A percentile compares a stretch with the other conserved stretches of the same genome.
Conservation (phyloP, 2,888 invertebrate species). For the Timandra comae region DNA sequence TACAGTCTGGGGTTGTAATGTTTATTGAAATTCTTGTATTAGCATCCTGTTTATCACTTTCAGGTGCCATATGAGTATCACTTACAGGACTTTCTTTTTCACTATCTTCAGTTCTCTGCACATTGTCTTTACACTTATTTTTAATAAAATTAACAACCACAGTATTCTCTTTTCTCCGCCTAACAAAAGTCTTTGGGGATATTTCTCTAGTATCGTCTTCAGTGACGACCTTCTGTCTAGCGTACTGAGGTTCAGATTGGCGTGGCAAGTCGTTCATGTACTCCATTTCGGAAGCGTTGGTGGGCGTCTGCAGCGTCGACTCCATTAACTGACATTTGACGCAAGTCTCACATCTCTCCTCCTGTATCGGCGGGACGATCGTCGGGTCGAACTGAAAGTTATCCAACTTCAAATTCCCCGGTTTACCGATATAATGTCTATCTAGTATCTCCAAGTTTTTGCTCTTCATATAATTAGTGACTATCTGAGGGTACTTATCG, state of each 20-base stretch:
- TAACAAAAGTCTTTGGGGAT: constrained; percentile 60
- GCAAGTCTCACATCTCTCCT: constrained; percentile 73
- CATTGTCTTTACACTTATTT: constrained; percentile 2
- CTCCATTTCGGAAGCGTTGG: constrained; percentile 85
- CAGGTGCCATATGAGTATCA: no score
- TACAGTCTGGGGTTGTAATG: background rate
- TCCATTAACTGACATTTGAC: constrained; percentile 71
- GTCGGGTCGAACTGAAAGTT: constrained; percentile 71
- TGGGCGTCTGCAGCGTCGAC: constrained; percentile 83
- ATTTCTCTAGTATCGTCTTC: constrained; percentile 29
- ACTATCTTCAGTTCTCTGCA: no score
- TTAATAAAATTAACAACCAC: constrained; percentile 50
- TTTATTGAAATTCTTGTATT: background rate
- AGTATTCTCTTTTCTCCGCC: constrained; percentile 60
- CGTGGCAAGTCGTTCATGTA: constrained; percentile 67
- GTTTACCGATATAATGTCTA: constrained; percentile 76
- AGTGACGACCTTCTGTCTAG: constrained; percentile 45
- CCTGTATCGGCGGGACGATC: constrained; percentile 59
- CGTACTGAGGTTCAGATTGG: constrained; percentile 57
- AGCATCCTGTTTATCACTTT: background rate
- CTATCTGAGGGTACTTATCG: constrained; percentile 84
- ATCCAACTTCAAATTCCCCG: constrained; percentile 71
- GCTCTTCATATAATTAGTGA: constrained; percentile 85
- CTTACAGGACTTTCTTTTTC: background rate
- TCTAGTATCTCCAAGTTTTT: constrained; percentile 81